phyloP scores from a whole-genome alignment of 37 sponge, comb jelly and placozoan species.

The Petrosia ficiformis region DNA sequence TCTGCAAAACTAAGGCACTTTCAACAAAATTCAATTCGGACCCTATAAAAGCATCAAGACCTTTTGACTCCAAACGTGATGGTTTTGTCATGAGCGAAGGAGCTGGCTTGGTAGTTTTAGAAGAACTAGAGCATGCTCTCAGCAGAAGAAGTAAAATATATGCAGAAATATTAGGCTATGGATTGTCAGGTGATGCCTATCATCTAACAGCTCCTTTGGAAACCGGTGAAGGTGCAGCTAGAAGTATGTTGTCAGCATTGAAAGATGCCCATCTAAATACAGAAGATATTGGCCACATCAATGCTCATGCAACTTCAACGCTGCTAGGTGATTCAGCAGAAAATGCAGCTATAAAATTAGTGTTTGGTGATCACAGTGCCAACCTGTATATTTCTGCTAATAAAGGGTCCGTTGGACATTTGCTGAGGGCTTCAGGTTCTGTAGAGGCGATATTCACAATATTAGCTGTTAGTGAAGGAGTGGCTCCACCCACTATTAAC shows the following conservation, averaged over 20 bases:
- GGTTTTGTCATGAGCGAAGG: conserved; percentile 98
- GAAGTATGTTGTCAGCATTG: conserved; percentile 82
- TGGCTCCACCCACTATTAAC: conserved; percentile 86
- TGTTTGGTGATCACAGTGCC: conserved; percentile 48
- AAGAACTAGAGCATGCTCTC: conserved; percentile 80
- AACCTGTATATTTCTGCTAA: conserved; percentile 63
- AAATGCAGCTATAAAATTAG: conserved; percentile 56
- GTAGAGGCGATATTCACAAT: conserved; percentile 82
- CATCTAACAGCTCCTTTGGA: conserved; percentile 86
- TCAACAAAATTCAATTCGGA: conserved; percentile 66
- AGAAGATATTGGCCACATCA: conserved; percentile 68
- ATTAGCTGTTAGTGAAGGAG: conserved; percentile 61
- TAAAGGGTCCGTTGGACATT: conserved; percentile 83
- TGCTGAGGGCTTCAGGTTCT: conserved; percentile 84
- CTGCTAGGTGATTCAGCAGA: conserved; percentile 80
- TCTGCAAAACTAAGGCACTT: conserved; percentile 74
- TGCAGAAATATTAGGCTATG: conserved; percentile 90
- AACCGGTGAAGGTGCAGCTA: conserved; percentile 76
- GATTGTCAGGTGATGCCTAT: conserved; percentile 90
- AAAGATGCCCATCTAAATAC: conserved; percentile 59
- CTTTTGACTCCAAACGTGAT: conserved; percentile 85
- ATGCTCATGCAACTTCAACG: conserved; percentile 98
- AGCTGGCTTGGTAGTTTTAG: conserved; percentile 76
- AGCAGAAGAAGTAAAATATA: conserved; percentile 62
- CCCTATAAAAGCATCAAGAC: conserved; percentile 79